Conservation (phyloP, 2,888 invertebrate genomes). For the Catocala fraxini region DNA sequence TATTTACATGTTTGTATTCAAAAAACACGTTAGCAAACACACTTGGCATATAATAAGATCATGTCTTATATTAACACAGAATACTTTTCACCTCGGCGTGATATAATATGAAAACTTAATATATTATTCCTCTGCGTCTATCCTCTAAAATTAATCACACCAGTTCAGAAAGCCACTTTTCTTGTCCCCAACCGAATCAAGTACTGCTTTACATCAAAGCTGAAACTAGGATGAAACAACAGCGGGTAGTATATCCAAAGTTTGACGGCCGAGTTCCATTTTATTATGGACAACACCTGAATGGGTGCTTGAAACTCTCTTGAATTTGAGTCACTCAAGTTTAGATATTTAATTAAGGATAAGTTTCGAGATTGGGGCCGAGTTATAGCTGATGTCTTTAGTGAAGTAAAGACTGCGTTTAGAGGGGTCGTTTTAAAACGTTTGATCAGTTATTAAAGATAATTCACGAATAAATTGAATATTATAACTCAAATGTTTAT, state of each 20-base stretch:
- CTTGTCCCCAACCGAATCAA: not conserved
- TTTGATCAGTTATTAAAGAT: not conserved
- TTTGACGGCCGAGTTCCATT: conserved; percentile 35
- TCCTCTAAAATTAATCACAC: no score
- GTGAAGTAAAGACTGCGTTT: not conserved
- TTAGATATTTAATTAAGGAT: conserved; percentile 50
- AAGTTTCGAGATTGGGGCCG: conserved; percentile 9
- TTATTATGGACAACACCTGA: conserved; percentile 56
- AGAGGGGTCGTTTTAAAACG: not conserved
- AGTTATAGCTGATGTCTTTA: conserved; percentile 16
- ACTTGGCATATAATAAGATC: no score
- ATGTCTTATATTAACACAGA: no score
- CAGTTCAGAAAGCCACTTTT: not conserved
- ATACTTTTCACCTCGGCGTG: no score
- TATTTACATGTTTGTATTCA: no score
- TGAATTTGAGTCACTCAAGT: conserved; percentile 50
- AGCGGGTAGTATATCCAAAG: conserved; percentile 24
- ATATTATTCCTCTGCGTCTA: no score
- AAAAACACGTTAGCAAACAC: no score
- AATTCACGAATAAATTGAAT: not conserved
- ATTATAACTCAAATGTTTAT: not conserved
- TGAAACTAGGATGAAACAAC: conserved; percentile 29
- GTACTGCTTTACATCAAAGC: conserved; percentile 18
- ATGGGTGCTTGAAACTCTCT: conserved; percentile 51
- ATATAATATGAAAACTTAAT: no score